A percentile compares a stretch with the other conserved stretches of the same genome.
These are phyloP conservation scores for Stigmatopora nigra DNA, from an alignment of 2,113 vertebrate genomes.

Conservation along the genomic window DNA sequence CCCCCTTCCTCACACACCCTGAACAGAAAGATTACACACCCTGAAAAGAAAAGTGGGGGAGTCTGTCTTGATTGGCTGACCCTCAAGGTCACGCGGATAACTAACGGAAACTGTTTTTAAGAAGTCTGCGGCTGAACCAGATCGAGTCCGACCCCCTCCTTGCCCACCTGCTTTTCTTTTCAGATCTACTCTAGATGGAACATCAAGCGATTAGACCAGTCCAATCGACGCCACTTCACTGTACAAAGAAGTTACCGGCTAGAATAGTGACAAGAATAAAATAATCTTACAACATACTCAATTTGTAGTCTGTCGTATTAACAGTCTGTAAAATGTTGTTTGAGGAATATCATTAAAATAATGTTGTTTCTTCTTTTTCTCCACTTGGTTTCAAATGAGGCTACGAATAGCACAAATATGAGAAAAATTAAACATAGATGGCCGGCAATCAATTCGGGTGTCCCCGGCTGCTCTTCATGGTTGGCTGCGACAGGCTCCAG, in stretches of 20 bases:
- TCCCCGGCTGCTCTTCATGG: too few species aligned
- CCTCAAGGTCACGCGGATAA: constrained; percentile 33
- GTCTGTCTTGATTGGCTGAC: constrained; percentile 22
- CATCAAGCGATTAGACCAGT: constrained; percentile 68
- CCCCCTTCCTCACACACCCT: constrained; percentile 40
- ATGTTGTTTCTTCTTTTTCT: constrained; percentile 65
- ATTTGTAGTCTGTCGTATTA: constrained; percentile 64
- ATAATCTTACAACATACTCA: constrained; percentile 59
- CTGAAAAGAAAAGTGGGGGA: constrained; percentile 11
- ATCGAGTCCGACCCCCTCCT: constrained; percentile 2
- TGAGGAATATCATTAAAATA: constrained; percentile 70
- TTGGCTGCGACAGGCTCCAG: too few species aligned
- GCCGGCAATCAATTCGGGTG: too few species aligned
- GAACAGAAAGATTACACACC: constrained; percentile 60
- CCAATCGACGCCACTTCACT: constrained; percentile 48
- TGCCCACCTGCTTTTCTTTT: constrained; percentile 37
- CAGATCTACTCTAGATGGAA: constrained; percentile 63
- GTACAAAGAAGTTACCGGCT: constrained; percentile 63
- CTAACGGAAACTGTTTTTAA: constrained; percentile 35
- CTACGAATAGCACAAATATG: not conserved
- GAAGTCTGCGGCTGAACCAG: not conserved
- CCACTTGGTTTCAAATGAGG: constrained; percentile 35
- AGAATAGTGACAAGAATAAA: constrained; percentile 62
- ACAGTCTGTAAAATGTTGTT: constrained; percentile 62
- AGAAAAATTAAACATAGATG: not conserved